Percentiles rank a stretch among this genome's conserved stretches.
phyloP scores from a whole-genome alignment of 2,888 invertebrate species.

The Lasioglossum marginatum region DNA sequence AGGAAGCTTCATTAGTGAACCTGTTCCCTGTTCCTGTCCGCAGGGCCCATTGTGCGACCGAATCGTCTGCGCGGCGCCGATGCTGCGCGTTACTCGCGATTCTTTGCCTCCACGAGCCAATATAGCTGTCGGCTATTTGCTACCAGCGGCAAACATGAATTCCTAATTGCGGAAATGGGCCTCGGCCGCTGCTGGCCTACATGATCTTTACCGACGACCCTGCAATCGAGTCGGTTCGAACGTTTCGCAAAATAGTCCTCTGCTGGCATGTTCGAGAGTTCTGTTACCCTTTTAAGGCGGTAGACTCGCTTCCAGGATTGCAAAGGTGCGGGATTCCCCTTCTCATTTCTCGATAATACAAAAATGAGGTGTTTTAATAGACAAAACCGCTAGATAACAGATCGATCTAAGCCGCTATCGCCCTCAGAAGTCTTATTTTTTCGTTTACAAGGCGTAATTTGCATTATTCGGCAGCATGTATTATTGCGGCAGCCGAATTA shows the following conservation, averaged over 20 bases:
- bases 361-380: too few species aligned
- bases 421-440: too few species aligned
- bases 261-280: background rate
- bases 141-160: conserved; percentile 74
- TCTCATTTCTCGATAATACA: too few species aligned
- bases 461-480: too few species aligned
- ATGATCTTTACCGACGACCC: conserved; percentile 39
- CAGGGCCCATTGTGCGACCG: conserved; percentile 57
- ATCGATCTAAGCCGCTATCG: too few species aligned
- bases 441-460: too few species aligned
- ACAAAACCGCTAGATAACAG: too few species aligned
- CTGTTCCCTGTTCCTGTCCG: conserved; percentile 60
- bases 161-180: conserved; percentile 78
- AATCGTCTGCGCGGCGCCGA: conserved; percentile 53
- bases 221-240: conserved; percentile 26
- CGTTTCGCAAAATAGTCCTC: conserved; percentile 5
- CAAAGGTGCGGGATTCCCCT: too few species aligned
- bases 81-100: conserved; percentile 42
- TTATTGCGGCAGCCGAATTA: too few species aligned
- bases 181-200: conserved; percentile 38
- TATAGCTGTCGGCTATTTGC: conserved; percentile 58
- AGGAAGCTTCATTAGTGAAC: conserved; percentile 75
- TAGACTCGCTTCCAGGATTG: too few species aligned
- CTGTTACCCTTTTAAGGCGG: background rate
- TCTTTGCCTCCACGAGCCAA: conserved; percentile 45